Percentiles rank a stretch among this genome's conserved stretches.
phyloP scores from a whole-genome alignment of 2,797 vertebrate genomes.

The Gastrophryne carolinensis region DNA sequence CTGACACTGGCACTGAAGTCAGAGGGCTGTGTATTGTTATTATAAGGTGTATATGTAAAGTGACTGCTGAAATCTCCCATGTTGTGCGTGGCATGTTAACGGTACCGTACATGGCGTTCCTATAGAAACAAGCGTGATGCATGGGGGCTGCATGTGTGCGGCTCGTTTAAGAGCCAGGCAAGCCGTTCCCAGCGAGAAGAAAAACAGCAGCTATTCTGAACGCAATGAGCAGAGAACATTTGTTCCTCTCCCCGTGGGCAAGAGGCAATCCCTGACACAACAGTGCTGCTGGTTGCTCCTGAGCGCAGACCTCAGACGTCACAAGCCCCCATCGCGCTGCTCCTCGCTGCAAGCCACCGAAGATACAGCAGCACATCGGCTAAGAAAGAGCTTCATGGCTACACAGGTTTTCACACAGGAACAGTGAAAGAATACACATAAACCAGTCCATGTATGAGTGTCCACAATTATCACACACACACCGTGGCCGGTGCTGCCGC shows the following conservation, averaged over 20 bases:
- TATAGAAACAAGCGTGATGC: background rate
- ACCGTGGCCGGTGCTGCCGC: too few species aligned
- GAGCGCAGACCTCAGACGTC: background rate
- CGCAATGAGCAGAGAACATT: background rate
- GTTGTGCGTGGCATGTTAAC: background rate
- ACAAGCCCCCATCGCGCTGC: background rate
- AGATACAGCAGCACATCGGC: background rate
- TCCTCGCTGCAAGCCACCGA: background rate
- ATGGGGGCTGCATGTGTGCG: background rate
- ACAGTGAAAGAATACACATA: background rate
- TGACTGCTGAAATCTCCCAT: background rate
- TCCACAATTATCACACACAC: too few species aligned
- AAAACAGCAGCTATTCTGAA: background rate
- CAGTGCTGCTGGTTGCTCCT: background rate
- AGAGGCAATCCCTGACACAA: slow-evolving; percentile 1
- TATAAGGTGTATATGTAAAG: background rate
- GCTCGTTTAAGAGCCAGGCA: background rate
- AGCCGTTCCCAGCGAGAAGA: background rate
- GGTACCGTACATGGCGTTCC: background rate
- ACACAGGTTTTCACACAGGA: background rate
- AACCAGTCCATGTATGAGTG: too few species aligned
- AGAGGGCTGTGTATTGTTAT: background rate
- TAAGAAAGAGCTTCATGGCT: background rate
- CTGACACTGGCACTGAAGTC: background rate
- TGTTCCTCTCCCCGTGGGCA: background rate